Percentiles rank a stretch among this genome's conserved stretches.
Conservation (phyloP, 2,888 invertebrate genomes). For the Aporophyla nigra region DNA sequence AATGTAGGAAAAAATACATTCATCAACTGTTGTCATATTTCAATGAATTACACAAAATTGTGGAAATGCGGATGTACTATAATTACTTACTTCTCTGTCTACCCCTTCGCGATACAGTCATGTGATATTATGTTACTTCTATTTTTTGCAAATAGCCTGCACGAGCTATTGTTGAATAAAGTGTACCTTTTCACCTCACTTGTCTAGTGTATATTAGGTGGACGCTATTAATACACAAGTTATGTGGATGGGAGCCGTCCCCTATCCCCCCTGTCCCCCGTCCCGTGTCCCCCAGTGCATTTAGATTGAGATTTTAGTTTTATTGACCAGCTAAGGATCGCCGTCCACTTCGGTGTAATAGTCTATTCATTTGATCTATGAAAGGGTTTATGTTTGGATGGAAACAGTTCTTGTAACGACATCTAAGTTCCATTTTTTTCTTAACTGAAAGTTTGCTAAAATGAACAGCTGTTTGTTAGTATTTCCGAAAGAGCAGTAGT, state of each 20-base stretch:
- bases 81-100: background rate
- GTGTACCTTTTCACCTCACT: constrained; percentile 11
- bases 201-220: background rate
- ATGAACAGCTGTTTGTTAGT: background rate
- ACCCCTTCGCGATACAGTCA: background rate
- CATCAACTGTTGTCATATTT: background rate
- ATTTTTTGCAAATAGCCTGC: background rate
- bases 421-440: too few relatives aligned
- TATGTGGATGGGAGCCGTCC: constrained; percentile 37
- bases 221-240: constrained; percentile 48
- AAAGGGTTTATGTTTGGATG: background rate
- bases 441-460: background rate
- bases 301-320: constrained; percentile 57
- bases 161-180: background rate
- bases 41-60: too few relatives aligned
- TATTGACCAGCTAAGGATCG: constrained; percentile 23
- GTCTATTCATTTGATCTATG: constrained; percentile 16
- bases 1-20: background rate
- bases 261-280: background rate
- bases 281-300: constrained; percentile 14
- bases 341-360: constrained; percentile 30
- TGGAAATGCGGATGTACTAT: too few relatives aligned
- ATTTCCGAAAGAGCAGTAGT: background rate
- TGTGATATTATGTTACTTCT: background rate
- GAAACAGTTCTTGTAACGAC: background rate